phyloP scores from a whole-genome alignment of 2,113 vertebrate genomes.

The Burhinus bistriatus region DNA sequence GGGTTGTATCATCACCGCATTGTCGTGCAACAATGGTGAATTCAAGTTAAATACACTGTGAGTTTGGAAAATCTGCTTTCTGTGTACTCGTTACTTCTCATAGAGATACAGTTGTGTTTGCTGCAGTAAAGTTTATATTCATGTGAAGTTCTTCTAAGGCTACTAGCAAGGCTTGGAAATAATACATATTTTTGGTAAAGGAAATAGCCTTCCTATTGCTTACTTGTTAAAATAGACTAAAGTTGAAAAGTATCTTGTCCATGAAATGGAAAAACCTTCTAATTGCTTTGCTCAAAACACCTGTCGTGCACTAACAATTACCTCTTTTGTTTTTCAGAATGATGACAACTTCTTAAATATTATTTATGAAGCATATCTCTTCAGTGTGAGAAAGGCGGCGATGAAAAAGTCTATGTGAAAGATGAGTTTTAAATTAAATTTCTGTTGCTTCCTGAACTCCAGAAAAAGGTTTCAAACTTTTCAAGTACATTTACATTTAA shows the following conservation, averaged over 20 bases:
- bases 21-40: neutral
- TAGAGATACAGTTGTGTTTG: neutral
- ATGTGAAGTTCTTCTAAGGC: neutral
- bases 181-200: neutral
- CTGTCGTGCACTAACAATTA: neutral
- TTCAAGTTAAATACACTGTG: neutral
- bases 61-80: neutral
- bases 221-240: neutral
- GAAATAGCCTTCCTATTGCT: neutral
- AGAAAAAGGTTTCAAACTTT: neutral
- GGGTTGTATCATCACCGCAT: neutral
- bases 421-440: neutral
- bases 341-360: conserved; percentile 89
- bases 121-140: neutral
- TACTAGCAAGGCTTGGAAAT: neutral
- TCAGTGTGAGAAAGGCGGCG: conserved; percentile 65
- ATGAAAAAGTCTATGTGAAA: conserved; percentile 66
- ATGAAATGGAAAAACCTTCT: neutral
- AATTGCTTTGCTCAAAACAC: neutral
- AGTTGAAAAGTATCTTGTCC: neutral
- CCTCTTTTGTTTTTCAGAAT: conserved; percentile 81
- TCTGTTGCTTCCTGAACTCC: neutral
- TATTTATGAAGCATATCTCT: conserved; percentile 90
- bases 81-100: neutral
- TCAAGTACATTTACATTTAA: neutral